Percentiles rank a stretch among this genome's conserved stretches.
Evolutionary conservation across 2,888 invertebrate species (phyloP).

Genomic region (Netelia melanura): DNA sequence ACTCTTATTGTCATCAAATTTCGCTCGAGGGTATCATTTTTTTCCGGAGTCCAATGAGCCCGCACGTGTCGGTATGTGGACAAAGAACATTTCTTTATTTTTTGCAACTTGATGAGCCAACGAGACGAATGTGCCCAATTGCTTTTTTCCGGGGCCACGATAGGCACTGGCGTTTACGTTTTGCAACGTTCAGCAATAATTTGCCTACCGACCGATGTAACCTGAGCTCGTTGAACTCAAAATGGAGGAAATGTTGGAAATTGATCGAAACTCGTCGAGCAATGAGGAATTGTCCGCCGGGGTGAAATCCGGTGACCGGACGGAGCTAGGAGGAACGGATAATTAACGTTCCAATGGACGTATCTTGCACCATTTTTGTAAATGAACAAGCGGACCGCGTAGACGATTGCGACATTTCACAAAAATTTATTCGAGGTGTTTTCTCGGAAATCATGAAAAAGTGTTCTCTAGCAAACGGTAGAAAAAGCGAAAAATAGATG

Average conservation of each 20-base stretch:
- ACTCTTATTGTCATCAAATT: conserved; percentile 57
- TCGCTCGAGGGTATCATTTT: conserved; percentile 32
- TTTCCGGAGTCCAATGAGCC: conserved; percentile 17
- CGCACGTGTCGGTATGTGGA: conserved; percentile 35
- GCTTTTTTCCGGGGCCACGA: conserved; percentile 2
- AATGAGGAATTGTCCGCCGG: not conserved
- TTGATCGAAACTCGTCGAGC: not conserved
- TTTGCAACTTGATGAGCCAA: not conserved
- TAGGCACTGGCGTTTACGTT: not conserved
- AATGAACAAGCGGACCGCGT: too few species aligned
- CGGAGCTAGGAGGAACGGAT: not conserved
- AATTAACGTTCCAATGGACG: too few species aligned
- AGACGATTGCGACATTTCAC: too few species aligned
- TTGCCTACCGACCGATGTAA: not conserved
- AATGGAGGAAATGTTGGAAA: not conserved
- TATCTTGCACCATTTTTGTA: not conserved
- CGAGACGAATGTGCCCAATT: not conserved
- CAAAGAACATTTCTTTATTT: not conserved
- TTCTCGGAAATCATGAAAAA: not conserved
- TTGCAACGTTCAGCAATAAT: not conserved
- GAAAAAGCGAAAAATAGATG: not conserved
- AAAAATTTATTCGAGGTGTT: too few species aligned
- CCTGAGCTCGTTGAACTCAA: not conserved
- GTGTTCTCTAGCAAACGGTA: not conserved
- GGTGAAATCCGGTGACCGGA: not conserved